These are phyloP conservation scores for Drosophila anomalata DNA, from an alignment of 2,888 invertebrate species.

Conservation along the genomic window DNA sequence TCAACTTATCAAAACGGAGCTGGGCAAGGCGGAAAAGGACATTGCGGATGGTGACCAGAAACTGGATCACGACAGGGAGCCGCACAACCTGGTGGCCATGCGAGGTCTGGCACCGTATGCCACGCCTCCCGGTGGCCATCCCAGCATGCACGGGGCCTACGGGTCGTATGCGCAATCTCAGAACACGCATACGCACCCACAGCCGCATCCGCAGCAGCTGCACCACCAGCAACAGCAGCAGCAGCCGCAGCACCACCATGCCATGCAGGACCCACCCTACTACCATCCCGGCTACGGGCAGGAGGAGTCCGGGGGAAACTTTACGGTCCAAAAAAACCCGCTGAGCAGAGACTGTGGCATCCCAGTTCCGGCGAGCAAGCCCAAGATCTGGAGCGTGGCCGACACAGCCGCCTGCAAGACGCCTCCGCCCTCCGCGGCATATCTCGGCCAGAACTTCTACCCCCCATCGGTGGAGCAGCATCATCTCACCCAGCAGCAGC, in stretches of 20 bases:
- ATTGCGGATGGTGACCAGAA: conserved; percentile 89
- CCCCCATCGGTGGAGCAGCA: conserved; percentile 64
- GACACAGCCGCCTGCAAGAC: conserved; percentile 95
- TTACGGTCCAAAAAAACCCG: conserved; percentile 85
- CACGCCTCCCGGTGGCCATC: conserved; percentile 53
- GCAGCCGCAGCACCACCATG: conserved; percentile 83
- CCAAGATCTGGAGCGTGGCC: conserved; percentile 96
- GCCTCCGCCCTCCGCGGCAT: conserved; percentile 79
- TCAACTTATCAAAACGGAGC: conserved; percentile 86
- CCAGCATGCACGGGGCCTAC: conserved; percentile 63
- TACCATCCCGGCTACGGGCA: conserved; percentile 66
- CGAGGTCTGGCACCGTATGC: conserved; percentile 67
- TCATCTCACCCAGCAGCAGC: conserved; percentile 53
- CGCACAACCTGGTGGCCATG: conserved; percentile 81
- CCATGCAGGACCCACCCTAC: conserved; percentile 45
- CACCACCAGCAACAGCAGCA: conserved; percentile 73
- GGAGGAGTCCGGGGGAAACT: conserved; percentile 85
- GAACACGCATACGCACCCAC: conserved; percentile 84
- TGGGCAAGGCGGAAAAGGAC: conserved; percentile 86
- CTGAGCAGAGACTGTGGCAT: conserved; percentile 91
- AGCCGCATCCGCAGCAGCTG: conserved; percentile 84
- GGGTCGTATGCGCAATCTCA: conserved; percentile 84
- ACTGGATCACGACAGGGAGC: conserved; percentile 88
- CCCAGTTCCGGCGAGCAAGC: conserved; percentile 94
- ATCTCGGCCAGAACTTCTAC: conserved; percentile 82